Conservation (phyloP, 2,797 vertebrate species). For the Gorsachius magnificus region DNA sequence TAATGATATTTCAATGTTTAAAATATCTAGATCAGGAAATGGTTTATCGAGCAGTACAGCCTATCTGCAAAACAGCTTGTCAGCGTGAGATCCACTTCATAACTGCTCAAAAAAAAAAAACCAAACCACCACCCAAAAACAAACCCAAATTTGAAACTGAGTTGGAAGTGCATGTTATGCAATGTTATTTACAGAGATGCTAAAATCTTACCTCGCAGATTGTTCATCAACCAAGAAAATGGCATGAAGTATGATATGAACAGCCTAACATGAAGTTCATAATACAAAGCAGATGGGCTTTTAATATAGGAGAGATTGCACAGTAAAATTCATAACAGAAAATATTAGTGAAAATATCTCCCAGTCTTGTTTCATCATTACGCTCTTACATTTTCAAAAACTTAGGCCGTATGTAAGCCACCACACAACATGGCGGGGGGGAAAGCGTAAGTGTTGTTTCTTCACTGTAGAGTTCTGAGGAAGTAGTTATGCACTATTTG, state of each 20-base stretch:
- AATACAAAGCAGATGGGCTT: constrained; percentile 17
- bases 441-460: background rate
- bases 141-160: background rate
- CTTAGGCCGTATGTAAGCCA: background rate
- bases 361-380: background rate
- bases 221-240: constrained; percentile 19
- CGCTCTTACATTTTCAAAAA: background rate
- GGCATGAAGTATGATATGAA: background rate
- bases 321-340: background rate
- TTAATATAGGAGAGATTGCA: background rate
- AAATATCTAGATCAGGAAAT: background rate
- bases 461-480: constrained; percentile 29
- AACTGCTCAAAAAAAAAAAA: background rate
- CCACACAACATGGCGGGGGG: background rate
- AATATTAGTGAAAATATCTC: background rate
- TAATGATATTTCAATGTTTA: background rate
- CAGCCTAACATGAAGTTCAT: background rate
- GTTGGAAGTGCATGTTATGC: background rate
- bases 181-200: background rate
- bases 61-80: constrained; percentile 5
- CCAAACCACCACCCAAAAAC: background rate
- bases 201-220: constrained; percentile 29
- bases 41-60: background rate
- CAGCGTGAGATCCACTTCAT: background rate
- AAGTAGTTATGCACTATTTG: constrained; percentile 65